phyloP scores from a whole-genome alignment of 2,797 vertebrate genomes.

The Chaunax sp. region DNA sequence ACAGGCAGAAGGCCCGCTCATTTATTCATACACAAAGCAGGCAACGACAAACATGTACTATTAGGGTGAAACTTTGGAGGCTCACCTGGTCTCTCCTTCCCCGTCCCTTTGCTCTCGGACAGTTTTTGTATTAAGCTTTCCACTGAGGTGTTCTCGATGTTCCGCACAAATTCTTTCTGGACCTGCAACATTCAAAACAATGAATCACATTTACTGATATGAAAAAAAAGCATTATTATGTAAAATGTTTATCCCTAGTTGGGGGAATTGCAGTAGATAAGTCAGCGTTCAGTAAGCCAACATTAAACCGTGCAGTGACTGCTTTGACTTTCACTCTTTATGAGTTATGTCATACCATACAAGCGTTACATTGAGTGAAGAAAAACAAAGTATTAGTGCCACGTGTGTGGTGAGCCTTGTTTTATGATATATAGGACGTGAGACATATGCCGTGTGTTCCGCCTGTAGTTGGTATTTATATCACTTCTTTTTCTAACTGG shows the following conservation, averaged over 20 bases:
- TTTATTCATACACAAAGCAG: slow-evolving; percentile 16
- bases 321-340: not conserved
- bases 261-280: not conserved
- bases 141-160: slow-evolving; percentile 95
- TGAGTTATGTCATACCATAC: slow-evolving; percentile 3
- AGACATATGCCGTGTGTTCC: slow-evolving; percentile 29
- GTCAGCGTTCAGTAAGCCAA: not conserved
- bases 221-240: not conserved
- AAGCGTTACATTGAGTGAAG: slow-evolving; percentile 5
- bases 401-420: not conserved
- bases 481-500: slow-evolving; percentile 20
- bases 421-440: slow-evolving; percentile 9
- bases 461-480: slow-evolving; percentile 23
- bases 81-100: slow-evolving; percentile 96
- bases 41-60: too few relatives aligned
- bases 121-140: slow-evolving; percentile 95
- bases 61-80: not conserved
- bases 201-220: not conserved
- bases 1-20: slow-evolving; percentile 15
- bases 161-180: slow-evolving; percentile 95
- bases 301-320: not conserved
- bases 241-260: not conserved
- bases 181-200: slow-evolving; percentile 79
- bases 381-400: slow-evolving; percentile 22
- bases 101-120: slow-evolving; percentile 95